phyloP scores from a whole-genome alignment of 2,113 vertebrate species.

The Rhynchomys soricoides region DNA sequence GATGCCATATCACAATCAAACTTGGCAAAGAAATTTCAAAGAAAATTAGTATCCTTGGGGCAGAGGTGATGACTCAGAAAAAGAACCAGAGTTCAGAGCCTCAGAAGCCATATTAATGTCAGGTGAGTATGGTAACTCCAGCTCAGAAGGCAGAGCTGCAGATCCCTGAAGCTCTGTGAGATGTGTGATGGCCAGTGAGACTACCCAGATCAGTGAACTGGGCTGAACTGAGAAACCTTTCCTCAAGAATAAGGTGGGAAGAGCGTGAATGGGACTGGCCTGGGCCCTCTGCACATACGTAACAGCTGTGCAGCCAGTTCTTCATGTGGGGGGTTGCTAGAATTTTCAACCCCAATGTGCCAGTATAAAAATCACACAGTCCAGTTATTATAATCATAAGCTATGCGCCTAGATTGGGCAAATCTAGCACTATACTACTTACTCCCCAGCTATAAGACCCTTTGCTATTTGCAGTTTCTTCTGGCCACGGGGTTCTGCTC shows the following conservation, averaged over 20 bases:
- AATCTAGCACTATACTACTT: too few species aligned
- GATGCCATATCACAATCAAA: background rate
- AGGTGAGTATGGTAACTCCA: background rate
- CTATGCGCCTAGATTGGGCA: too few species aligned
- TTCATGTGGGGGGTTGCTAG: background rate
- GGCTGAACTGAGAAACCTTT: background rate
- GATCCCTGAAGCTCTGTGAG: background rate
- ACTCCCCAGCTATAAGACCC: too few species aligned
- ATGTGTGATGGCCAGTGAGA: too few species aligned
- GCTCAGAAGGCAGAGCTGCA: background rate
- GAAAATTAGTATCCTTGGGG: constrained; percentile 1
- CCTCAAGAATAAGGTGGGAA: background rate
- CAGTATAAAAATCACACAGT: too few species aligned
- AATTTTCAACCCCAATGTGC: too few species aligned
- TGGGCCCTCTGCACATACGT: too few species aligned
- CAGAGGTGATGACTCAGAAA: background rate
- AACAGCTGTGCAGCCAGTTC: background rate
- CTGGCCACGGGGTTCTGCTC: too few species aligned
- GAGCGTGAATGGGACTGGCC: background rate
- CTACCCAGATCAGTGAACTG: background rate
- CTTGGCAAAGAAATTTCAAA: background rate
- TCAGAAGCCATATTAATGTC: background rate
- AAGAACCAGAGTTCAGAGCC: background rate
- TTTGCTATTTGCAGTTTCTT: too few species aligned
- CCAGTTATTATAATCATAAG: too few species aligned